These are phyloP conservation scores for Grammomys surdaster DNA, from an alignment of 2,113 vertebrate species.

Conservation along the genomic window DNA sequence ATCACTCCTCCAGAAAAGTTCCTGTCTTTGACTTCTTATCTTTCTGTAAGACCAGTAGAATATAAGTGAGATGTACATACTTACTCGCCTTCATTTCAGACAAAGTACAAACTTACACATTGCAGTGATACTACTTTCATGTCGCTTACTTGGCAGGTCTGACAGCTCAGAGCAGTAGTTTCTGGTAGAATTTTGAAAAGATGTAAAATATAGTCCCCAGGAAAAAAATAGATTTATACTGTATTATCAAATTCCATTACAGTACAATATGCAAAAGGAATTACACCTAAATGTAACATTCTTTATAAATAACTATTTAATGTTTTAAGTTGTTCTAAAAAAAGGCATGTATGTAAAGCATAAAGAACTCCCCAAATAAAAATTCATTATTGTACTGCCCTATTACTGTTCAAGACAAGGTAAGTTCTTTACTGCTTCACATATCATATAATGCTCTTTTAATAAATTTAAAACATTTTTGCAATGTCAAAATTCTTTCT, in stretches of 20 bases:
- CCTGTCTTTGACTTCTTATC: rapidly evolving
- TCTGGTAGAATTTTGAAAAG: background rate
- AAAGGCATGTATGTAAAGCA: background rate
- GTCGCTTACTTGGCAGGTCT: background rate
- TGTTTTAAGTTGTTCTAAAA: background rate
- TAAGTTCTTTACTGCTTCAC: background rate
- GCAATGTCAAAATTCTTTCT: background rate
- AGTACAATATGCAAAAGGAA: background rate
- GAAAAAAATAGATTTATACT: background rate
- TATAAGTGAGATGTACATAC: background rate
- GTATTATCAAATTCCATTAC: background rate
- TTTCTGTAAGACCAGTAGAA: background rate
- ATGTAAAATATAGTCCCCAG: background rate
- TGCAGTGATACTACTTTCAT: background rate
- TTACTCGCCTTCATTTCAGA: background rate
- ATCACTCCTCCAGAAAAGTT: background rate
- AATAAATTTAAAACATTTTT: background rate
- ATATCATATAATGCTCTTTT: background rate
- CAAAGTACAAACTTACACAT: background rate
- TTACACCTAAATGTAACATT: background rate
- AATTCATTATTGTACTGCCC: rapidly evolving
- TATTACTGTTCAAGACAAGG: background rate
- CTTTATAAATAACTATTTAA: background rate
- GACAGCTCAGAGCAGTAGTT: background rate
- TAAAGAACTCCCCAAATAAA: background rate